phyloP scores from a whole-genome alignment of 2,888 invertebrate species.

The Piscicola geometra region DNA sequence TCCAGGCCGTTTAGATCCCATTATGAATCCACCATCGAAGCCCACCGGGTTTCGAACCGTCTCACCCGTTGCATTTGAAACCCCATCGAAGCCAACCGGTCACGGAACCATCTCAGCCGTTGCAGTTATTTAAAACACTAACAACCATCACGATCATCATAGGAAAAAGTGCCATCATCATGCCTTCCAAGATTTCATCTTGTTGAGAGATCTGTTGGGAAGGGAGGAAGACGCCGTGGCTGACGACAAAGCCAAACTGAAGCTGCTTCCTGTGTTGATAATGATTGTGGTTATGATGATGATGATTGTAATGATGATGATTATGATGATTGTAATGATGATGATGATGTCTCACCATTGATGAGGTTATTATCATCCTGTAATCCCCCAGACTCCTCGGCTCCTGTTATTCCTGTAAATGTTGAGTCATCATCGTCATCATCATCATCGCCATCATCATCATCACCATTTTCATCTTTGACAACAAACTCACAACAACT shows the following conservation, averaged over 20 bases:
- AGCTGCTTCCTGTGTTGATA: not conserved
- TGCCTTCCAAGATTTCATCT: too few relatives aligned
- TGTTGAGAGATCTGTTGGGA: too few relatives aligned
- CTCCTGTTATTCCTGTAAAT: constrained; percentile 57
- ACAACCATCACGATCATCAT: too few relatives aligned
- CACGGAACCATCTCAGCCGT: too few relatives aligned
- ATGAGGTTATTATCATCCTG: constrained; percentile 77
- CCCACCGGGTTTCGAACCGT: too few relatives aligned
- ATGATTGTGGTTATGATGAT: not conserved
- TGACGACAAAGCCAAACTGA: not conserved
- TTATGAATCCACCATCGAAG: too few relatives aligned
- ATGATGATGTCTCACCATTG: constrained; percentile 58
- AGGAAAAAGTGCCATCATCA: too few relatives aligned
- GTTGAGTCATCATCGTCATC: constrained; percentile 53
- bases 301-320: not conserved
- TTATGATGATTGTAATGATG: not conserved
- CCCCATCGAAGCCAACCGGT: too few relatives aligned
- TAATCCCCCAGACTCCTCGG: constrained; percentile 85
- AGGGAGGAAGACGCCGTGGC: not conserved
- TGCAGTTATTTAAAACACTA: too few relatives aligned
- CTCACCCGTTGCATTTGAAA: too few relatives aligned
- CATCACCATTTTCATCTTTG: too few relatives aligned
- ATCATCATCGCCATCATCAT: not conserved
- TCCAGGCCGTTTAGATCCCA: too few relatives aligned
- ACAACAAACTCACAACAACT: not conserved